These are phyloP conservation scores for Coracias cyanogaster DNA, from an alignment of 2,797 vertebrate species.

Conservation along the genomic window DNA sequence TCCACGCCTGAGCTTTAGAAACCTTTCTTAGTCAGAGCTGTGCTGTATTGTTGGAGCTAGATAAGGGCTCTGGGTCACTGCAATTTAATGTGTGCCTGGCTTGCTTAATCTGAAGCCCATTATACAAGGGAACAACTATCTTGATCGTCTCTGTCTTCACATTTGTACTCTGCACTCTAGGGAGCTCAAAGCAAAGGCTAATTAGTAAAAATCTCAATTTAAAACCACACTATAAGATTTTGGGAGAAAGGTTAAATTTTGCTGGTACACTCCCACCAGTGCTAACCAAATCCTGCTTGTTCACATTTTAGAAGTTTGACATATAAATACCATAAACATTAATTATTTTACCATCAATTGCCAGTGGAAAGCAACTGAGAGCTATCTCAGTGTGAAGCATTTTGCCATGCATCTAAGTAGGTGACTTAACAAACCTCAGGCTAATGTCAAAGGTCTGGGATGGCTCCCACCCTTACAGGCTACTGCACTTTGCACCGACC, in stretches of 20 bases:
- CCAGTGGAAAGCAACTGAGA: neutral
- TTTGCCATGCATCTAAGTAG: neutral
- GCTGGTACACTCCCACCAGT: neutral
- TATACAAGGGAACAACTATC: conserved; percentile 41
- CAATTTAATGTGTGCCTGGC: neutral
- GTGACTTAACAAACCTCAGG: conserved; percentile 17
- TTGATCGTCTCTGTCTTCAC: conserved; percentile 11
- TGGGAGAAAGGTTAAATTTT: neutral
- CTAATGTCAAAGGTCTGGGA: neutral
- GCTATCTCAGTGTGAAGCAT: neutral
- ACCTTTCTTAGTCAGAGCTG: neutral
- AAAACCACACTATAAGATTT: neutral
- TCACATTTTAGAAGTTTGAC: neutral
- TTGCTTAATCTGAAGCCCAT: conserved; percentile 11
- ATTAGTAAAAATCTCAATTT: neutral
- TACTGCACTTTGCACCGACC: neutral
- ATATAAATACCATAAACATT: neutral
- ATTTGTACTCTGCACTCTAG: neutral
- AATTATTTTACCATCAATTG: neutral
- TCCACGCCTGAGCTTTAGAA: neutral
- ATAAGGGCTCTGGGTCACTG: conserved; percentile 50
- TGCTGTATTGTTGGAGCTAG: neutral
- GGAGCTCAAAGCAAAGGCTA: conserved; percentile 6
- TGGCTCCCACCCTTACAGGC: neutral
- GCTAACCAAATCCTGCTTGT: neutral